A percentile compares a stretch with the other conserved stretches of the same genome.
Conservation (phyloP, 2,113 vertebrate species). For the Bucco capensis region DNA sequence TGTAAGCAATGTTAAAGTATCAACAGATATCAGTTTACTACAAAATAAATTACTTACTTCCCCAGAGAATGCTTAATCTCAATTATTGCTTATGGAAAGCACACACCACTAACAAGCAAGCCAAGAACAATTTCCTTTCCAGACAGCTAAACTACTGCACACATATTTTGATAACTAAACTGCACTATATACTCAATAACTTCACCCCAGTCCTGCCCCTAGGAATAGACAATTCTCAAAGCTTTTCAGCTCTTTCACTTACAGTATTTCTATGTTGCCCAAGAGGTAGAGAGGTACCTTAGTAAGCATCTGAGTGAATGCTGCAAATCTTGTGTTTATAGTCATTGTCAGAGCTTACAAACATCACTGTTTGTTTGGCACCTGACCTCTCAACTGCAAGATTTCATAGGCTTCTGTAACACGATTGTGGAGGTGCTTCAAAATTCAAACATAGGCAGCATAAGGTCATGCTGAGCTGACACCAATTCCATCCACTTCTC, state of each 20-base stretch:
- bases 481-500: background rate
- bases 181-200: background rate
- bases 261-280: background rate
- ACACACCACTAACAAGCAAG: background rate
- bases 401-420: background rate
- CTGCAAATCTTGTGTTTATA: background rate
- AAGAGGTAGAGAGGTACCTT: too few species aligned
- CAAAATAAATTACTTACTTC: constrained; percentile 56
- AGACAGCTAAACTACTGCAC: background rate
- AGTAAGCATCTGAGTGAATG: background rate
- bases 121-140: background rate
- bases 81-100: constrained; percentile 15
- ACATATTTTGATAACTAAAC: background rate
- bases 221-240: background rate
- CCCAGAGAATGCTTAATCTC: constrained; percentile 39
- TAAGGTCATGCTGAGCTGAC: background rate
- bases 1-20: constrained; percentile 27
- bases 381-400: background rate
- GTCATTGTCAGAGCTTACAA: background rate
- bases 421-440: fast-evolving
- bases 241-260: background rate
- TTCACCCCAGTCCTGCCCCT: background rate
- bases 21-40: constrained; percentile 46
- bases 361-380: background rate
- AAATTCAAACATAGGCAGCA: background rate